Percentiles rank a stretch among this genome's conserved stretches.
Conservation (phyloP, 2,113 vertebrate species). For the Limanda limanda region DNA sequence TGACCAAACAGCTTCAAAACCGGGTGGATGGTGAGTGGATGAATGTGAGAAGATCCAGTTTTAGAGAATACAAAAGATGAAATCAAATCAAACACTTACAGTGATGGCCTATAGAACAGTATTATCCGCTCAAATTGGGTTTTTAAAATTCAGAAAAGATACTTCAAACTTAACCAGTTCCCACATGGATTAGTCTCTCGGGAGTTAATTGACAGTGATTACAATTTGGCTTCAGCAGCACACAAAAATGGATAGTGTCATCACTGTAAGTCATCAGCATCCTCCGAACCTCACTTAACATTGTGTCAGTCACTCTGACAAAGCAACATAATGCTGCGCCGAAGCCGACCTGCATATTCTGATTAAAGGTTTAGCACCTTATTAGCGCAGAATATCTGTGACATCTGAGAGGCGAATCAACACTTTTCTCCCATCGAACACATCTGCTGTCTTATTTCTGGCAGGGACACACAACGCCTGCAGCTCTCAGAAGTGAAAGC, state of each 20-base stretch:
- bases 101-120: too few species aligned
- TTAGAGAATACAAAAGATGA: too few species aligned
- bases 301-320: conserved; percentile 5
- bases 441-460: neutral
- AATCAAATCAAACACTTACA: too few species aligned
- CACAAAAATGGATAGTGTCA: neutral
- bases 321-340: conserved; percentile 11
- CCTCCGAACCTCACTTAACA: conserved; percentile 5
- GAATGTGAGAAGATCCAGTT: too few species aligned
- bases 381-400: conserved; percentile 12
- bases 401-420: conserved; percentile 11
- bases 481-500: neutral
- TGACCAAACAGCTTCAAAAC: too few species aligned
- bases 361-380: conserved; percentile 42
- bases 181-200: neutral
- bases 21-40: too few species aligned
- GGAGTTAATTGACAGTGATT: neutral
- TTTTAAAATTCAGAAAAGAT: neutral
- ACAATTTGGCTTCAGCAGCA: too few species aligned
- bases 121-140: neutral
- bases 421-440: neutral
- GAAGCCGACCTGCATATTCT: conserved; percentile 25
- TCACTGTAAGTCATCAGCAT: neutral
- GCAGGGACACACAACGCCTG: neutral
- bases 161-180: neutral